A percentile compares a stretch with the other conserved stretches of the same genome.
Evolutionary conservation across 1,140 invertebrate genomes (phyloP).

Genomic region (Zaprionus vittiger): DNA sequence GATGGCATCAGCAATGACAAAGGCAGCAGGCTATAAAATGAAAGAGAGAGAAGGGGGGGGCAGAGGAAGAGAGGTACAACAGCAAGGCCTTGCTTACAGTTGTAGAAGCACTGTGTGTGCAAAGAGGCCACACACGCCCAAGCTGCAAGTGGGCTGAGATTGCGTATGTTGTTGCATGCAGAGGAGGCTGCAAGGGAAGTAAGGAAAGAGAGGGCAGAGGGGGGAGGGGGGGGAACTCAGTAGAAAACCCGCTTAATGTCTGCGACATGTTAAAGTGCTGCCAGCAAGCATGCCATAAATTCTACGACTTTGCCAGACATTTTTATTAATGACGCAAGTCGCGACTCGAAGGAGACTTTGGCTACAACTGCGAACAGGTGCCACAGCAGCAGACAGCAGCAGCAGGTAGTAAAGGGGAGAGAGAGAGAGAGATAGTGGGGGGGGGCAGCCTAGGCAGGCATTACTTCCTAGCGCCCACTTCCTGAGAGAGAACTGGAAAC

Average conservation of each 20-base stretch:
- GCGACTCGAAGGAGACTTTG: conserved; percentile 21
- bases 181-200: neutral
- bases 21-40: neutral
- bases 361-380: conserved; percentile 58
- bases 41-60: neutral
- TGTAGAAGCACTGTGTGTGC: neutral
- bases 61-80: neutral
- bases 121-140: neutral
- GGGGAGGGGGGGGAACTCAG: neutral
- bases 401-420: neutral
- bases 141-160: neutral
- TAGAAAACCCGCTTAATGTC: conserved; percentile 69
- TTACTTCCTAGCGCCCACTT: conserved; percentile 54
- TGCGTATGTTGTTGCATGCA: neutral
- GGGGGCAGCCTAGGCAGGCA: neutral
- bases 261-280: conserved; percentile 66
- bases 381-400: neutral
- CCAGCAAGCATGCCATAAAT: conserved; percentile 76
- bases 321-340: conserved; percentile 79
- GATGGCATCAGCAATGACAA: neutral
- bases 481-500: conserved; percentile 28
- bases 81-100: neutral
- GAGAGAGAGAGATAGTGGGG: neutral
- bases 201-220: neutral
- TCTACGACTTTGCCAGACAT: conserved; percentile 77